Evolutionary conservation across 2,797 vertebrate species (phyloP).

Genomic region (Graptemys geographica): DNA sequence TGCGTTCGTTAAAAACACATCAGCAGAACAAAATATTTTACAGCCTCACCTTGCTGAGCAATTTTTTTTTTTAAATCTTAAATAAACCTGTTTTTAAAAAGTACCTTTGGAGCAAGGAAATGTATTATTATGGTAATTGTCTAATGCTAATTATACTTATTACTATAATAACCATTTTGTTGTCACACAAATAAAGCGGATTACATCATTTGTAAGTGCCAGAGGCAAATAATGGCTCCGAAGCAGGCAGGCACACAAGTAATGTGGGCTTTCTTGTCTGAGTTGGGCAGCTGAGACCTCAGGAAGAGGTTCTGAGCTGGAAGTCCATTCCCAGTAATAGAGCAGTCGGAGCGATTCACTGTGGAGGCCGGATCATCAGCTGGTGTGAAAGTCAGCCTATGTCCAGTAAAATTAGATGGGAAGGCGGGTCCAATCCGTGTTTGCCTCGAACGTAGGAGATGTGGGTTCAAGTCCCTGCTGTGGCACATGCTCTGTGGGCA

Average conservation of each 20-base stretch:
- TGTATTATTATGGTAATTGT: conserved; percentile 86
- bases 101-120: conserved; percentile 77
- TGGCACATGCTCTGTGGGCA: neutral
- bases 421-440: neutral
- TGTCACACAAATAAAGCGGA: conserved; percentile 83
- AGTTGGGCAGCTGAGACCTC: neutral
- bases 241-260: conserved; percentile 5
- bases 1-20: conserved; percentile 45
- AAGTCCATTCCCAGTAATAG: neutral
- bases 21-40: conserved; percentile 25
- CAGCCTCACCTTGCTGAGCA: neutral
- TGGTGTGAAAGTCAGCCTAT: neutral
- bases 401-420: too few species aligned
- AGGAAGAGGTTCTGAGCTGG: rapidly evolving
- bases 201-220: conserved; percentile 80
- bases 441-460: neutral
- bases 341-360: rapidly evolving
- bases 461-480: neutral
- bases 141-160: conserved; percentile 86
- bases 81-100: conserved; percentile 78
- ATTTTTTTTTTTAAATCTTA: conserved; percentile 66
- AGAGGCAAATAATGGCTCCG: conserved; percentile 67
- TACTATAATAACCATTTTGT: conserved; percentile 84
- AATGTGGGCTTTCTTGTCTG: neutral
- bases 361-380: rapidly evolving